phyloP scores from a whole-genome alignment of 2,113 vertebrate species.

The Melanerpes aurifrons region DNA sequence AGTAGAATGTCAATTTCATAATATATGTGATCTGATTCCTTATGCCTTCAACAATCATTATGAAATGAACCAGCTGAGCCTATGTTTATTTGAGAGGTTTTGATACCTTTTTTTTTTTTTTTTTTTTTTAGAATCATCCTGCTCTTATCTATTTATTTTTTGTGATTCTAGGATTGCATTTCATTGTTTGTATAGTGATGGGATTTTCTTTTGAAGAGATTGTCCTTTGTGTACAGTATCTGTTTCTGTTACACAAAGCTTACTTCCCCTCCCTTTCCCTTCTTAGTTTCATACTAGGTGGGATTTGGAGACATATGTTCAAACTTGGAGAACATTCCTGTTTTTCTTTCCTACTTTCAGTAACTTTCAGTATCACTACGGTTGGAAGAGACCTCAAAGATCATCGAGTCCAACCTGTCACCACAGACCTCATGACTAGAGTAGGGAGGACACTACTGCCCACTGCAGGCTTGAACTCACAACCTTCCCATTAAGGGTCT shows the following conservation, averaged over 20 bases:
- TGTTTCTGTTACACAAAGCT: not conserved
- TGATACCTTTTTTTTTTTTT: not conserved
- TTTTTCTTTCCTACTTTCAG: not conserved
- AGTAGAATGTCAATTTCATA: slow-evolving; percentile 38
- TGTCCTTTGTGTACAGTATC: not conserved
- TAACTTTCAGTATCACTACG: too few relatives aligned
- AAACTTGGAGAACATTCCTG: not conserved
- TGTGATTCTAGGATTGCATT: not conserved
- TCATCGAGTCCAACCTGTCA: too few relatives aligned
- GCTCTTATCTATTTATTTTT: not conserved
- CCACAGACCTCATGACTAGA: too few relatives aligned
- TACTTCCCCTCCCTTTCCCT: not conserved
- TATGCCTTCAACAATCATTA: not conserved
- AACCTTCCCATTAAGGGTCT: too few relatives aligned
- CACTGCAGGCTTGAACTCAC: too few relatives aligned
- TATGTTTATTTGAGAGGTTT: not conserved
- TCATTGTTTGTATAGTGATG: not conserved
- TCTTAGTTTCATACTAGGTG: not conserved
- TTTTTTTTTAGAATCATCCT: not conserved
- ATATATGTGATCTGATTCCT: not conserved
- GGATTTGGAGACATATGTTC: not conserved
- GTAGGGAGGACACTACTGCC: too few relatives aligned
- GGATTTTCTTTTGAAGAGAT: not conserved
- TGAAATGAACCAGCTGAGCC: not conserved
- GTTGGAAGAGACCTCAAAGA: too few relatives aligned